Evolutionary conservation across 1,140 invertebrate genomes (phyloP), one percentile per base, ranked within the genome.

Genomic region (Acromyrmex heyeri): DNA sequence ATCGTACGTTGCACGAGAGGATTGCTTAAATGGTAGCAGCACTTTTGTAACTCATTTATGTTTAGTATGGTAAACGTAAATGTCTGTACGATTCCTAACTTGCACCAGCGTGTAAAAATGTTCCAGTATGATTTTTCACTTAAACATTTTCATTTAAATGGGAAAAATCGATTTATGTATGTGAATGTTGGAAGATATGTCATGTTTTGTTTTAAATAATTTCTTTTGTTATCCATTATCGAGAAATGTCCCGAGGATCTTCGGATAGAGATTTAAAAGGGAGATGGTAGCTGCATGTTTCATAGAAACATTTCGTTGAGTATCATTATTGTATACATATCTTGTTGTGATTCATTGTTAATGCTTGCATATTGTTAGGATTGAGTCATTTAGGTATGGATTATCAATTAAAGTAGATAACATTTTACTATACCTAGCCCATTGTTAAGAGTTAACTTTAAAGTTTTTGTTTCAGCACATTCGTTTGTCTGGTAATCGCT

Each of bases 301-400:
- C 90, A 93, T 92, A 94, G 91, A 93, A 94, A 94, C 90, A 94
- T 94, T 91, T 93, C 93, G 93, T 94, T 94, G 89, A 94, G 92
- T 95, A 95, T 92, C 93, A 95, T 94, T 94, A 91, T 93, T 95
- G 95, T 95, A 95, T 95, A 94, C 94, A 95, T 95, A 95, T 95
- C 92, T 95, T 95, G 95, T 95, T 95, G 94, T 95, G 93, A 95
- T 95, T 95, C 95, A 95, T 95, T 95, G 95, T 95, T 95, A 95
- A 95, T 95, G 95, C 95, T 95, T 95, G 95, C 94, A 94, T 95
- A 94, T 95, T 95, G 92, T 95, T 95, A 95, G 95, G 95, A 95
- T 95, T 95, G 94, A 95, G 94, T 95, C 94, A 95, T 95, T 95
- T 95, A 95, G 95, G 95, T 95, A 95, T 95, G 95, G 94, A 95